Percentiles rank a stretch among this genome's conserved stretches.
phyloP scores from a whole-genome alignment of 2,113 vertebrate species.

The Psittacus erithacus region DNA sequence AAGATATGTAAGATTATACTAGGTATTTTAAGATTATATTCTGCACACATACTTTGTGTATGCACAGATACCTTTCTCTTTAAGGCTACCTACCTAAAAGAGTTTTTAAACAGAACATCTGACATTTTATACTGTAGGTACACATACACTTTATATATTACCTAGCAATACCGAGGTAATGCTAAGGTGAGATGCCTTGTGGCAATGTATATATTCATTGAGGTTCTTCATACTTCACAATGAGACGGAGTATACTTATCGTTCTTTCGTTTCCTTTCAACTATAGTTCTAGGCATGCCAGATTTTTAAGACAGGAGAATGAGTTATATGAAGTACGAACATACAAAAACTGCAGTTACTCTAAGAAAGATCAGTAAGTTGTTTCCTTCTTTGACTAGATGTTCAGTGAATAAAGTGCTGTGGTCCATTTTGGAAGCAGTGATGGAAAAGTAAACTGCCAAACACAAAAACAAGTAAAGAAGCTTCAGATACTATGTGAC shows the following conservation, averaged over 20 bases:
- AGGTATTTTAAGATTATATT: neutral
- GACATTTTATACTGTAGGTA: neutral
- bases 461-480: neutral
- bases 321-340: neutral
- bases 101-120: neutral
- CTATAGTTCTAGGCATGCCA: neutral
- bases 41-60: neutral
- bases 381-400: neutral
- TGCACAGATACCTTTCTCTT: neutral
- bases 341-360: neutral
- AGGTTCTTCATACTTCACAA: neutral
- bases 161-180: neutral
- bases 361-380: neutral
- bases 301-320: neutral
- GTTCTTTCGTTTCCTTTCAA: neutral
- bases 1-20: neutral
- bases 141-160: neutral
- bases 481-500: neutral
- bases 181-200: neutral
- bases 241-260: neutral
- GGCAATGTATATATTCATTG: neutral
- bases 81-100: neutral
- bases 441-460: neutral
- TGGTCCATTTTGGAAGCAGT: neutral
- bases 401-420: neutral